A percentile compares a stretch with the other conserved stretches of the same genome.
These are phyloP conservation scores for Pachypsylla venusta DNA, from an alignment of 1,140 invertebrate species.

Conservation along the genomic window DNA sequence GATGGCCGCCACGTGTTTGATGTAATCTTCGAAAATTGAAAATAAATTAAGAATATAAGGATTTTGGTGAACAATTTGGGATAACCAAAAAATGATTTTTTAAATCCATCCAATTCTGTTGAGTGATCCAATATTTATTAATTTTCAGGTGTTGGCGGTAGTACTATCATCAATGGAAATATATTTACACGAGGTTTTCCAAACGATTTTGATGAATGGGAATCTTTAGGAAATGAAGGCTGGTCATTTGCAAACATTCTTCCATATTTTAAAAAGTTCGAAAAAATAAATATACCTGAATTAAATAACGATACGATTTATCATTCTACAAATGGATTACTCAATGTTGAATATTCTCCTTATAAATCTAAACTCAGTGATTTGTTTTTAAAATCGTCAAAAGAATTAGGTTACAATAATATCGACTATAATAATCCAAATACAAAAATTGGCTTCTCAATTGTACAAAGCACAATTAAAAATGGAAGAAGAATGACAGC, in stretches of 20 bases:
- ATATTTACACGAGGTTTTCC: constrained; percentile 43
- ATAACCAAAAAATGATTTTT: too few relatives aligned
- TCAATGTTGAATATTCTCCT: constrained; percentile 22
- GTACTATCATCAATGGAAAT: constrained; percentile 46
- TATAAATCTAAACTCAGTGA: constrained; percentile 25
- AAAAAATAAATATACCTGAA: constrained; percentile 28
- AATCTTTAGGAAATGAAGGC: constrained; percentile 29
- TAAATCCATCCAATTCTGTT: too few relatives aligned
- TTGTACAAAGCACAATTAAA: constrained; percentile 28
- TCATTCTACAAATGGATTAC: constrained; percentile 25
- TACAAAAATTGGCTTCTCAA: constrained; percentile 32
- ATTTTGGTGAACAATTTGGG: too few relatives aligned
- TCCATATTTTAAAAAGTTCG: constrained; percentile 32
- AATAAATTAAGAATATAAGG: too few relatives aligned
- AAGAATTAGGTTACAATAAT: constrained; percentile 34
- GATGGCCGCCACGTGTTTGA: too few relatives aligned
- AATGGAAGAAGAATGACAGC: constrained; percentile 39
- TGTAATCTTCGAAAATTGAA: too few relatives aligned
- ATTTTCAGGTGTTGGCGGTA: constrained; percentile 40
- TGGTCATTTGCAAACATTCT: constrained; percentile 39
- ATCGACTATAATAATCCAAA: constrained; percentile 37
- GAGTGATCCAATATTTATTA: too few relatives aligned
- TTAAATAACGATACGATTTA: constrained; percentile 28
- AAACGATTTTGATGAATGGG: constrained; percentile 42
- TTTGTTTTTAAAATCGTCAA: constrained; percentile 36